phyloP scores from a whole-genome alignment of 2,113 vertebrate species.

The Leptobrachium ailaonicum region DNA sequence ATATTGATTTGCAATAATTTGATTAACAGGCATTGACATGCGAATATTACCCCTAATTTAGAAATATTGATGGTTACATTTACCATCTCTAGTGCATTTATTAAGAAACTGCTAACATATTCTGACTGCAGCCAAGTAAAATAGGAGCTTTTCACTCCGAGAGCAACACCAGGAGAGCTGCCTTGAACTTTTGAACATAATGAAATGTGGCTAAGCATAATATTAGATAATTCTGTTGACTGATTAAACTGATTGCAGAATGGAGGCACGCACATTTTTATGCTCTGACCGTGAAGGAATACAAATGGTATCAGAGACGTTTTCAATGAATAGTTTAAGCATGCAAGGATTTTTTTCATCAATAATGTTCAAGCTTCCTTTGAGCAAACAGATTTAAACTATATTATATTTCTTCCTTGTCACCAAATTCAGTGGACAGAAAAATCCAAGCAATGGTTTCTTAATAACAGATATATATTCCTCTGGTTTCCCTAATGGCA shows the following conservation, averaged over 20 bases:
- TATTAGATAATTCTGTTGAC: slow-evolving; percentile 21
- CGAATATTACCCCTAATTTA: too few species aligned
- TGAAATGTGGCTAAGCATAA: slow-evolving; percentile 37
- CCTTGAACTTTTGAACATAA: slow-evolving; percentile 41
- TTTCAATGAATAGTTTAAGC: slow-evolving; percentile 24
- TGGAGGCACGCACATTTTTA: neutral
- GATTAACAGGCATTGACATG: too few species aligned
- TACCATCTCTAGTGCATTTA: neutral
- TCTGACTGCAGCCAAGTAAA: neutral
- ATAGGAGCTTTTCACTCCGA: neutral
- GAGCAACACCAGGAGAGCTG: slow-evolving; percentile 1
- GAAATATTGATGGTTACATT: neutral
- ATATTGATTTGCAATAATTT: too few species aligned
- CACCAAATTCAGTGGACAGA: neutral
- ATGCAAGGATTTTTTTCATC: slow-evolving; percentile 11
- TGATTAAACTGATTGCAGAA: slow-evolving; percentile 13
- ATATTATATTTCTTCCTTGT: neutral
- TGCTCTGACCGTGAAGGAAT: slow-evolving; percentile 25
- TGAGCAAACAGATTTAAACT: slow-evolving; percentile 17
- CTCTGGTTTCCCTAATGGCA: neutral
- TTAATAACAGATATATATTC: too few species aligned
- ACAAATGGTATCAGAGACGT: slow-evolving; percentile 14
- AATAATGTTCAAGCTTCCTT: neutral
- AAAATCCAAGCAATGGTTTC: neutral
- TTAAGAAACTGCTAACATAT: neutral